Evolutionary conservation across 30 jellyfish, hydroid and myxozoan species (phyloP), one percentile per base, ranked within the genome.

Genomic region (Aurelia sp.): DNA sequence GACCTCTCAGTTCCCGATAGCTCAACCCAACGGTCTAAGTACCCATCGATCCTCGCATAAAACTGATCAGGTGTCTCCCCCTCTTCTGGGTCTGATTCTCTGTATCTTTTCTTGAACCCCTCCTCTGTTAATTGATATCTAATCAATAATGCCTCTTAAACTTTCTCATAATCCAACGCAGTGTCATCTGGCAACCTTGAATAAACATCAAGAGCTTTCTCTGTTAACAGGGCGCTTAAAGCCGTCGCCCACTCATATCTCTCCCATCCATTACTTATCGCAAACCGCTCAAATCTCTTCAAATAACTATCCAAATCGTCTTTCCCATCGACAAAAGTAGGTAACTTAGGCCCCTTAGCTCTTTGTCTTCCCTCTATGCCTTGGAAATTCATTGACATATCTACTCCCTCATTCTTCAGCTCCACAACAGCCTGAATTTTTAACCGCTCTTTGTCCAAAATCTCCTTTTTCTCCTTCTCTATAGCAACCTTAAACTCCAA

Each of bases 241-340:
- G 73, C 65, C 11, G 91, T 65, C 27, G 85, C 91, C 91, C 85
- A 64, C 57, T 68, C 91, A 64, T 17, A 11, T 57, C 74, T 71
- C 78, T 69, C 79, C 92, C 86, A 82, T 23, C 73, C 78, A 55
- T 52, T 71, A 68, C 62, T 82, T 35, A 27, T 82, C 66, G 92
- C 86, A 82, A 82, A 82, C 78, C 92, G 16, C 87, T 82, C 89
- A 41, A 82, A 67, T 71, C 92, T 82, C 72, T 68, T 75, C 87
- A 71, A 82, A 82, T 82, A 82, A 70, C 86, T 57, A 57, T 82
- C 92, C 88, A 82, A 30, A 20, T 82, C 92, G 37, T 82, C 87
- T 57, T 82, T 66, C 17, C 89, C 92, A 27, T 27, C 33, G 2
- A 27, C 33, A 27, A 27, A 27, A 27, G 33, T 27, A 27, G 33